A percentile compares a stretch with the other conserved stretches of the same genome.
Evolutionary conservation across 2,113 vertebrate genomes (phyloP).

Genomic region (Hydrolagus affinis): DNA sequence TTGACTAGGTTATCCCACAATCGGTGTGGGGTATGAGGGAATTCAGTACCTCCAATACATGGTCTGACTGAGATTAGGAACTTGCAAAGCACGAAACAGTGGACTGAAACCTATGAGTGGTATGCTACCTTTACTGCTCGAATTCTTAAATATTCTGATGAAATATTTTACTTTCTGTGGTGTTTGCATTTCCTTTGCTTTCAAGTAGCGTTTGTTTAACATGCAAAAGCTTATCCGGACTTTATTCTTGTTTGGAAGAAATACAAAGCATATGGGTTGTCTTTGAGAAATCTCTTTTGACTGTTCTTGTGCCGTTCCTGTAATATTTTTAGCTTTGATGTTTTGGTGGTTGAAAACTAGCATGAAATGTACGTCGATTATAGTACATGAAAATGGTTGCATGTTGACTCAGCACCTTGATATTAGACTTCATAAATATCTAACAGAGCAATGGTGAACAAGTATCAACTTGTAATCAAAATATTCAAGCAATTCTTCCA

Average conservation of each 20-base stretch:
- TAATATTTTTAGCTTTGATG: background rate
- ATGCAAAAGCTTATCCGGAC: background rate
- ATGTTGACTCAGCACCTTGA: background rate
- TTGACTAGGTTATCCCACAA: background rate
- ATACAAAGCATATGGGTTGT: background rate
- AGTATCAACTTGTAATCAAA: constrained; percentile 22
- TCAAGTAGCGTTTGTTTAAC: background rate
- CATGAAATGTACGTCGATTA: background rate
- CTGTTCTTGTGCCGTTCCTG: background rate
- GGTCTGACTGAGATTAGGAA: background rate
- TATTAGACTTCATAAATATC: background rate
- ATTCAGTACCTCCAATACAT: background rate
- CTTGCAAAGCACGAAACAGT: background rate
- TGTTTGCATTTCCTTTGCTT: background rate
- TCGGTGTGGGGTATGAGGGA: background rate
- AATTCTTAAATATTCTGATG: background rate
- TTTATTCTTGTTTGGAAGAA: background rate
- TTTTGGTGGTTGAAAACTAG: background rate
- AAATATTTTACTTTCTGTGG: background rate
- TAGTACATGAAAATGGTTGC: background rate
- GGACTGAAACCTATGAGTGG: background rate
- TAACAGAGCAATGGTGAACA: background rate
- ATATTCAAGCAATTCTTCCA: background rate
- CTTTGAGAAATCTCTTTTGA: background rate
- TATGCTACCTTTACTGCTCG: background rate